phyloP scores from a whole-genome alignment of 2,113 vertebrate genomes.

The Ochotona curzoniae region DNA sequence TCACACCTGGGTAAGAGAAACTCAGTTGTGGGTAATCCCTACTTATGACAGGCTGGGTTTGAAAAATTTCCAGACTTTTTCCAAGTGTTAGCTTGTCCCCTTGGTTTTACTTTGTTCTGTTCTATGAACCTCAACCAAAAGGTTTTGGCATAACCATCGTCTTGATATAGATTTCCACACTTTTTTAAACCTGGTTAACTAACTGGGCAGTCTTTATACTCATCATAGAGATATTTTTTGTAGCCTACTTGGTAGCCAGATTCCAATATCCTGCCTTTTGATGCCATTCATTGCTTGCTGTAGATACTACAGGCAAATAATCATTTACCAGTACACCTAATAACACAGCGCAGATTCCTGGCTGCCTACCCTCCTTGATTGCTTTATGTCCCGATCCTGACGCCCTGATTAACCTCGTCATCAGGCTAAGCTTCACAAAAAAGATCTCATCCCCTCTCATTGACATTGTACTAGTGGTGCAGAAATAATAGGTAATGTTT shows the following conservation, averaged over 20 bases:
- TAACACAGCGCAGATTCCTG: not conserved
- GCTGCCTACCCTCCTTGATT: not conserved
- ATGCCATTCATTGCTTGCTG: not conserved
- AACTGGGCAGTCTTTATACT: not conserved
- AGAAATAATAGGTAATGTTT: conserved; percentile 69
- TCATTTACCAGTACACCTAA: not conserved
- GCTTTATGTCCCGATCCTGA: not conserved
- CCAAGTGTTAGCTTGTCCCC: not conserved
- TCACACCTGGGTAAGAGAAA: not conserved
- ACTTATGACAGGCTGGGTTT: not conserved
- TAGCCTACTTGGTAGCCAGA: not conserved
- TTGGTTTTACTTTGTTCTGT: not conserved
- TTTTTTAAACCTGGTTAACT: not conserved
- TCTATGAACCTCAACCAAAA: not conserved
- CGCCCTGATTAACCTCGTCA: conserved; percentile 48
- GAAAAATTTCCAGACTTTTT: not conserved
- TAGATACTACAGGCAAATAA: not conserved
- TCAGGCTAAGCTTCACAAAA: not conserved
- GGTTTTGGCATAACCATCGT: not conserved
- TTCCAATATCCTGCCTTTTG: not conserved
- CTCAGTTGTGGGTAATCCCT: not conserved
- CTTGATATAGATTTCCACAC: not conserved
- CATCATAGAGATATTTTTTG: not conserved
- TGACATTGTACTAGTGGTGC: conserved; percentile 56
- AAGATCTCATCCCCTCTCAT: not conserved